These are phyloP conservation scores for Parazoanthus atlanticus DNA, from an alignment of 92 coral and sea anemone genomes.

Conservation along the genomic window DNA sequence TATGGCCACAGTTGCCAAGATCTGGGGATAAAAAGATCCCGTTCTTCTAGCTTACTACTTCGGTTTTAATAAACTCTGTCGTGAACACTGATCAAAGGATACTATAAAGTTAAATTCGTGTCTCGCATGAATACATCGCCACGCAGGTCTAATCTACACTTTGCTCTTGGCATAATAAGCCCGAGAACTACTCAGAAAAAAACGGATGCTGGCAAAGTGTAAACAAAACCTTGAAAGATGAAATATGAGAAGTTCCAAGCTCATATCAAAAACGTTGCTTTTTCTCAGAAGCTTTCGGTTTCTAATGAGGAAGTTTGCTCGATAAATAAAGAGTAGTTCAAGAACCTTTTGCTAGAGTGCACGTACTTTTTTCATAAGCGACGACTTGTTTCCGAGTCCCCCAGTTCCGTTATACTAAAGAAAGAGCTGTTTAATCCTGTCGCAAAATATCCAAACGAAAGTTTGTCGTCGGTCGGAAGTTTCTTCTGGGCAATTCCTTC, in stretches of 20 bases:
- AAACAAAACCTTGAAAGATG: conserved; percentile 8
- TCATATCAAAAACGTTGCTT: background rate
- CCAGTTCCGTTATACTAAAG: background rate
- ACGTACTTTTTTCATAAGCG: too few species aligned
- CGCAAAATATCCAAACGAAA: background rate
- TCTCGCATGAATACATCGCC: background rate
- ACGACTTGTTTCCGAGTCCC: background rate
- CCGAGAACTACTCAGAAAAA: conserved; percentile 21
- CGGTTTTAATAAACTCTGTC: background rate
- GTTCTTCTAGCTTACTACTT: background rate
- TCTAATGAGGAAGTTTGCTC: background rate
- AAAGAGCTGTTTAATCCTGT: background rate
- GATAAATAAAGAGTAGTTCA: too few species aligned
- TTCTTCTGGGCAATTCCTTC: background rate
- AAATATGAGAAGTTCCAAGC: background rate
- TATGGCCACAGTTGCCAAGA: background rate
- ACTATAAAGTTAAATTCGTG: too few species aligned
- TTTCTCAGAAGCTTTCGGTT: background rate
- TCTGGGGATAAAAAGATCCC: background rate
- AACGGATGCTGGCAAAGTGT: conserved; percentile 27
- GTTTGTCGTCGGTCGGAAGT: background rate
- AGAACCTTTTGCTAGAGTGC: background rate
- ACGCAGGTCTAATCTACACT: background rate
- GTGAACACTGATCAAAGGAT: background rate
- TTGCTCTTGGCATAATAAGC: background rate